These are phyloP conservation scores for Sphecodes monilicornis DNA, from an alignment of 2,888 invertebrate genomes.

Conservation along the genomic window DNA sequence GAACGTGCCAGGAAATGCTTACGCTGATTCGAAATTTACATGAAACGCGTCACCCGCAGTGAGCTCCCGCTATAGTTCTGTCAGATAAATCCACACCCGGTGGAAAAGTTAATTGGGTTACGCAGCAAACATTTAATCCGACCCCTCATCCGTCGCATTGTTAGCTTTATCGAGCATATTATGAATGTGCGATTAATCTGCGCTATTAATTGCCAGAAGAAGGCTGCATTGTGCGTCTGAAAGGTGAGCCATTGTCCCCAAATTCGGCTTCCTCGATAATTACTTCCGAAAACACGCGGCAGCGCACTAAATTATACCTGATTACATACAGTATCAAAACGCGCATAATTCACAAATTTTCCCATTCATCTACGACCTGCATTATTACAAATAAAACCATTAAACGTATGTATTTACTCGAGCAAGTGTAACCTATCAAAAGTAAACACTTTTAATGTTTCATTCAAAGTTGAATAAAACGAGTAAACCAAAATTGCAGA, in stretches of 20 bases:
- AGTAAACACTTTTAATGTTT: not conserved
- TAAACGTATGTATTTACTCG: too few species aligned
- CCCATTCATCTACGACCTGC: not conserved
- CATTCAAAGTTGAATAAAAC: not conserved
- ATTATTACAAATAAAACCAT: not conserved
- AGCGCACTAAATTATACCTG: not conserved
- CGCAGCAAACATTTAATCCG: slow-evolving; percentile 51
- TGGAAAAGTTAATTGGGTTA: slow-evolving; percentile 63
- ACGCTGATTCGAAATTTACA: not conserved
- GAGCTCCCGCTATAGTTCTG: slow-evolving; percentile 6
- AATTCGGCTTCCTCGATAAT: not conserved
- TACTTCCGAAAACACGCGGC: not conserved
- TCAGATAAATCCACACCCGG: slow-evolving; percentile 16
- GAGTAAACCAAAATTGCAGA: too few species aligned
- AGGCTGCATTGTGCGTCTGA: too few species aligned
- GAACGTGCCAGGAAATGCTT: not conserved
- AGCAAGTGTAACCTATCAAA: not conserved
- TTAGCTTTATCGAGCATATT: slow-evolving; percentile 50
- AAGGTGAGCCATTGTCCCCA: not conserved
- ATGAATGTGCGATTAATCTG: slow-evolving; percentile 51
- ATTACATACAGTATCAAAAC: not conserved
- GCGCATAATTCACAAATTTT: not conserved
- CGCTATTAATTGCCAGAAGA: not conserved
- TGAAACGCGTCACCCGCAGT: slow-evolving; percentile 38
- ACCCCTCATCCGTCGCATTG: slow-evolving; percentile 36